Base-by-base conservation (phyloP, 2,888 invertebrate species). In the Xylota sylvarum region DNA sequence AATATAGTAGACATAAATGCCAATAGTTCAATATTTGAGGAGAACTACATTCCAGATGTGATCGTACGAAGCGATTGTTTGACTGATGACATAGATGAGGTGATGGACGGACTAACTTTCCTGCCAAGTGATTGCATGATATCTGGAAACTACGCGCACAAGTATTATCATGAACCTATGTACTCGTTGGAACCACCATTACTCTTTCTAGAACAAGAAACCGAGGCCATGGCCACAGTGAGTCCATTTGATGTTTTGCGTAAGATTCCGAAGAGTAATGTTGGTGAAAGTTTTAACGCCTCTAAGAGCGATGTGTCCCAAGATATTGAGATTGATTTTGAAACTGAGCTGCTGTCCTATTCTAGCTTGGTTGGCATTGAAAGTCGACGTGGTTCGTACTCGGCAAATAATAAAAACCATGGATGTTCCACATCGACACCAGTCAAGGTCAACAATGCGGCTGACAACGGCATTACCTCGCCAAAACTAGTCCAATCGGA, bases 21-120 rank as follows among this genome's bases (percentile, higher is more conserved):
- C 1, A 72, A 55, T 32, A 76, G 76, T 46, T 32, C 65, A 6
- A 72, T 48, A 17, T 72, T 70, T 43, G 70, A 79, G 1, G 69
- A 69, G 6, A 60, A 27, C 4, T 58, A 48, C 14, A 62, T 78
- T 14, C 35, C 43, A 9, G 58, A 58, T 12, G 27, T 60, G 4
- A 30, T n/a, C 2, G 62, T 43, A 0, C 52, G 23, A 46, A 62
- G 32, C 3, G 69, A 69, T 30, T 58, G 43, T 32, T 14, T 70
- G 4, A 17, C 50, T 2, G 62, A 78, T 32, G 69, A 32, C 10
- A n/a, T 77, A 17, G 52, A 52, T 12, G 30, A 60, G 17, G 46
- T 52, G 3, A 55, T 55, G 14, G 17, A 55, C 0, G 70, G 62
- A 6, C 9, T 43, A 17, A 30, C 70, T n/a, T 40, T 62, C 9